Percentiles rank a stretch among this genome's conserved stretches.
phyloP scores from a whole-genome alignment of 2,797 vertebrate species.

The Eulemur coronatus region DNA sequence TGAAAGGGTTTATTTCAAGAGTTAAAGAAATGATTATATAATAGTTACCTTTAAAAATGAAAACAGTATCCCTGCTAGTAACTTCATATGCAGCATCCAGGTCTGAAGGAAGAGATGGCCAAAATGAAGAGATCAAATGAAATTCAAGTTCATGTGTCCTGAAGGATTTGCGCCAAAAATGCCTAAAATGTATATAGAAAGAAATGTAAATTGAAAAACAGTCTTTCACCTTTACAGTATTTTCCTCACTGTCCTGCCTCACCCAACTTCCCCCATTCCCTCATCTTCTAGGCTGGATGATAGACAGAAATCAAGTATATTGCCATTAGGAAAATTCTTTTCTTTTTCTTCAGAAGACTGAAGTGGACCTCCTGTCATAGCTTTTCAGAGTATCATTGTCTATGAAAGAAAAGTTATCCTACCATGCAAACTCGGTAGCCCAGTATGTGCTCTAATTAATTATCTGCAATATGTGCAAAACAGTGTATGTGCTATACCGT shows the following conservation, averaged over 20 bases:
- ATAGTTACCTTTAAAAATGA: constrained; percentile 89
- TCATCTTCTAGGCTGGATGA: background rate
- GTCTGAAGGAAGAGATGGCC: constrained; percentile 84
- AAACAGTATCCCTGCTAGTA: constrained; percentile 82
- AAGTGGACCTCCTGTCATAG: background rate
- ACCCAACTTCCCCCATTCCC: background rate
- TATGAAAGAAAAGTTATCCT: background rate
- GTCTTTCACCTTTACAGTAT: background rate
- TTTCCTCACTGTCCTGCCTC: background rate
- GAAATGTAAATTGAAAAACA: background rate
- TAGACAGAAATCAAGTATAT: background rate
- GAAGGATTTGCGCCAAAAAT: constrained; percentile 86
- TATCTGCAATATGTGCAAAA: background rate
- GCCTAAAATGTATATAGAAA: constrained; percentile 78
- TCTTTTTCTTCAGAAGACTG: background rate
- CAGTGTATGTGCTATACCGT: background rate
- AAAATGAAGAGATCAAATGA: constrained; percentile 84
- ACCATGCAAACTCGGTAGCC: background rate
- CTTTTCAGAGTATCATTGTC: background rate
- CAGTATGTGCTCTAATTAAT: background rate
- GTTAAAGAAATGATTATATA: background rate
- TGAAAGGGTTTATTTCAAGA: background rate
- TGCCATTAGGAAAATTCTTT: background rate
- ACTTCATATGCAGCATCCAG: constrained; percentile 92
- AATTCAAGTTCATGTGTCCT: constrained; percentile 70